A percentile compares a stretch with the other conserved stretches of the same genome.
These are phyloP conservation scores for Euura lappo DNA, from an alignment of 1,140 invertebrate genomes.

Conservation along the genomic window DNA sequence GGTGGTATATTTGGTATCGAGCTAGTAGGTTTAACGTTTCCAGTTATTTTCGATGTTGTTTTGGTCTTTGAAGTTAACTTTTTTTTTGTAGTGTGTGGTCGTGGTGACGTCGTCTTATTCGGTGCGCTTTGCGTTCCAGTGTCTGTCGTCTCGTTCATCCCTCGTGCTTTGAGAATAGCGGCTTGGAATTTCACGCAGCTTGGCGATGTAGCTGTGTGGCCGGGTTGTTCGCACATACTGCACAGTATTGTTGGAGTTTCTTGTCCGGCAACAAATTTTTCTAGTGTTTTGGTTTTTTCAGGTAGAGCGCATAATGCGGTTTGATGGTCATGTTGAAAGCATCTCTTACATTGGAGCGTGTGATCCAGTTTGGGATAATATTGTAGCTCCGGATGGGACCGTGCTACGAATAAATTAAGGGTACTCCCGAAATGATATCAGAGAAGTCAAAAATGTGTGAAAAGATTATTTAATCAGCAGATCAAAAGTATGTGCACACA, in stretches of 20 bases:
- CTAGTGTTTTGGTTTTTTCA: background rate
- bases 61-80: background rate
- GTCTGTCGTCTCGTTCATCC: background rate
- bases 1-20: slow-evolving; percentile 8
- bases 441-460: too few relatives aligned
- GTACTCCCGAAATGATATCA: too few relatives aligned
- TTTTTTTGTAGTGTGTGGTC: background rate
- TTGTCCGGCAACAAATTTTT: background rate
- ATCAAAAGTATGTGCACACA: too few relatives aligned
- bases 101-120: background rate
- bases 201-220: background rate
- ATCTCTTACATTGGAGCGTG: slow-evolving; percentile 14
- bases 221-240: slow-evolving; percentile 3
- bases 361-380: slow-evolving; percentile 1
- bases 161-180: slow-evolving; percentile 7
- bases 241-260: background rate
- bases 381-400: too few relatives aligned
- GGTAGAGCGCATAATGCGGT: background rate
- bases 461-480: too few relatives aligned
- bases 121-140: background rate
- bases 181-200: background rate
- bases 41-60: background rate
- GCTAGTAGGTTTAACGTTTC: background rate
- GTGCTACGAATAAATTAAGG: too few relatives aligned
- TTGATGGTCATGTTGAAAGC: slow-evolving; percentile 6